Evolutionary conservation across 2,797 vertebrate species (phyloP).

Genomic region (Squalus acanthias): DNA sequence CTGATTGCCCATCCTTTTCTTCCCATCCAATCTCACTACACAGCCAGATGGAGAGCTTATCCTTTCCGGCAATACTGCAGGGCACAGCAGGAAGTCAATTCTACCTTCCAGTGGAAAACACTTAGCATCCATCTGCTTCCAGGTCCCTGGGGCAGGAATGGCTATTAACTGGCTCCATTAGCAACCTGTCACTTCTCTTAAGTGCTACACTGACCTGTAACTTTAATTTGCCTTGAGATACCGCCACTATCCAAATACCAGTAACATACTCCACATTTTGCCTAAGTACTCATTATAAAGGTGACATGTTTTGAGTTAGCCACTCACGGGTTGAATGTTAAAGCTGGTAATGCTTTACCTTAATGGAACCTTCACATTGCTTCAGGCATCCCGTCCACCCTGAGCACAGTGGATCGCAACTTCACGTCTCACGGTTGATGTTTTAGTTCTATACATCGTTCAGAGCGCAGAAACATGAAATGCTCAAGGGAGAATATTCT

Average conservation of each 20-base stretch:
- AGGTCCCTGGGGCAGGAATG: not conserved
- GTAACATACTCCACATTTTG: not conserved
- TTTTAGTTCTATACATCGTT: not conserved
- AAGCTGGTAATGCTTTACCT: not conserved
- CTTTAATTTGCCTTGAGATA: not conserved
- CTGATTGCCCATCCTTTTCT: constrained; percentile 12
- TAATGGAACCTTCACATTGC: not conserved
- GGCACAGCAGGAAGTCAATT: constrained; percentile 23
- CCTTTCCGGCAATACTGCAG: constrained; percentile 28
- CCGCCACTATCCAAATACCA: not conserved
- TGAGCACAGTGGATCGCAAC: not conserved
- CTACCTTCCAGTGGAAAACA: not conserved
- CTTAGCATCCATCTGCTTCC: constrained; percentile 26
- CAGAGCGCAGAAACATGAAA: not conserved
- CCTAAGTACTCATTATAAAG: not conserved
- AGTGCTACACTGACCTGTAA: constrained; percentile 31
- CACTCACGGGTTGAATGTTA: not conserved
- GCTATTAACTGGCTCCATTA: constrained; percentile 17
- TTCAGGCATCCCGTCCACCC: not conserved
- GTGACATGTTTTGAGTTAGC: not conserved
- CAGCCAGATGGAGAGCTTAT: constrained; percentile 12
- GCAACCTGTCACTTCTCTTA: constrained; percentile 28
- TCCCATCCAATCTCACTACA: not conserved
- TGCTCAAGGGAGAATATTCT: not conserved
- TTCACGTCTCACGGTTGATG: not conserved